A percentile compares a stretch with the other conserved stretches of the same genome.
phyloP scores from a whole-genome alignment of 2,888 invertebrate genomes.

The Platycheirus albimanus region DNA sequence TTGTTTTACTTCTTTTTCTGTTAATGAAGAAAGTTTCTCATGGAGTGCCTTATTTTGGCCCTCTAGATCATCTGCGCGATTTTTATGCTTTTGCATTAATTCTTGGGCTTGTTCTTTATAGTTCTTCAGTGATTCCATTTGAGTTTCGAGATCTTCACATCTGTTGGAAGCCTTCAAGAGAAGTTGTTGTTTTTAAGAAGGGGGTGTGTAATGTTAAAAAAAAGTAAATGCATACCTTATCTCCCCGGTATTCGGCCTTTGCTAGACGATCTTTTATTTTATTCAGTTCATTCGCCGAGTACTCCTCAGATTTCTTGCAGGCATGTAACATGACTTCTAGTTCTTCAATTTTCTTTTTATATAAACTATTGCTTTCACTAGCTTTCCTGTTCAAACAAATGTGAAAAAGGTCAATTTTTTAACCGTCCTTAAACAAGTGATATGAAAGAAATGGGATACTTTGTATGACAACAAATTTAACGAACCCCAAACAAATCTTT shows the following conservation, averaged over 20 bases:
- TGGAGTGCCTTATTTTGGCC: slow-evolving; percentile 84
- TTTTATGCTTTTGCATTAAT: slow-evolving; percentile 84
- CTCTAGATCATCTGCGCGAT: slow-evolving; percentile 83
- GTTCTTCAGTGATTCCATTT: slow-evolving; percentile 84
- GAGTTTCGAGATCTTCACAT: slow-evolving; percentile 85
- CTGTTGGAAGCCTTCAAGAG: slow-evolving; percentile 82
- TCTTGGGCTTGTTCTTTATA: slow-evolving; percentile 84
- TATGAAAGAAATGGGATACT: too few species aligned
- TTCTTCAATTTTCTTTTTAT: slow-evolving; percentile 82
- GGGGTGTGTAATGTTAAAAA: too few species aligned
- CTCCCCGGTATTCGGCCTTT: slow-evolving; percentile 83
- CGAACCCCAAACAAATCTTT: too few species aligned
- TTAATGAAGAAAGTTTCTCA: slow-evolving; percentile 82
- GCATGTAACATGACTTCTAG: slow-evolving; percentile 81
- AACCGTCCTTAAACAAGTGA: too few species aligned
- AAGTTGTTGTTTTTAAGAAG: not conserved
- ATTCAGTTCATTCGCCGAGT: slow-evolving; percentile 80
- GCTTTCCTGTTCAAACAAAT: slow-evolving; percentile 78
- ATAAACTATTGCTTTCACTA: slow-evolving; percentile 81
- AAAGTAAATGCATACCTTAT: slow-evolving; percentile 84
- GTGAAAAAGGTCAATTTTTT: not conserved
- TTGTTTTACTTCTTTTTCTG: slow-evolving; percentile 85
- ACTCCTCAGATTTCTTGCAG: slow-evolving; percentile 80
- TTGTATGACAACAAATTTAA: too few species aligned
- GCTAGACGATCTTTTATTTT: slow-evolving; percentile 82